Conservation (phyloP, 2,113 vertebrate genomes). For the Cettia cetti region DNA sequence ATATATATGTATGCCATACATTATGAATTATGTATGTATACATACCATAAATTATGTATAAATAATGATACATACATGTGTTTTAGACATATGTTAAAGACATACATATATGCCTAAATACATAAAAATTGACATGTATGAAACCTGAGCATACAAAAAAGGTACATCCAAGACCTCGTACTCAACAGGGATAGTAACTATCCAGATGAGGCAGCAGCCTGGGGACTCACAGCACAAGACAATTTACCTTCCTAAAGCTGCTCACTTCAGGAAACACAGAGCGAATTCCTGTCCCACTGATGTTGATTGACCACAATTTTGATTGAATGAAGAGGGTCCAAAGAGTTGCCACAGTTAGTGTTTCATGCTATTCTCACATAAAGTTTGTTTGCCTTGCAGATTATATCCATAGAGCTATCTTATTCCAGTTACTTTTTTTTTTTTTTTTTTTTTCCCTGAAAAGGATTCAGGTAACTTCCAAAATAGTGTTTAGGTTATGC, state of each 20-base stretch:
- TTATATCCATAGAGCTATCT: neutral
- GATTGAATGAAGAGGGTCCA: neutral
- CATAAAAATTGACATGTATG: neutral
- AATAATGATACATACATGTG: too few relatives aligned
- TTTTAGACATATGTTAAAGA: neutral
- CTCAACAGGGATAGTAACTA: neutral
- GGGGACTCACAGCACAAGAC: neutral
- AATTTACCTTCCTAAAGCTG: neutral
- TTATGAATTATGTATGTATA: neutral
- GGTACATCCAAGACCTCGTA: neutral
- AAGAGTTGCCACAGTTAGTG: neutral
- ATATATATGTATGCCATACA: neutral
- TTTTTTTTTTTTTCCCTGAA: neutral
- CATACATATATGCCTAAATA: neutral
- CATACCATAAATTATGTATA: neutral
- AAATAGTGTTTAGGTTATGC: neutral
- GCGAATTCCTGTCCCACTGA: neutral
- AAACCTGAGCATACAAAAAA: neutral
- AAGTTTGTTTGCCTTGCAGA: neutral
- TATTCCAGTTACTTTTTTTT: neutral
- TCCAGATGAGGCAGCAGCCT: neutral
- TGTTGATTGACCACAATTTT: neutral
- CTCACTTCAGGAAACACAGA: neutral
- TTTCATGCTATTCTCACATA: neutral
- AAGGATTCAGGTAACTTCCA: neutral